Percentiles rank a stretch among this genome's conserved stretches.
Evolutionary conservation across 2,888 invertebrate genomes (phyloP).

Genomic region (Campoletis raptor): DNA sequence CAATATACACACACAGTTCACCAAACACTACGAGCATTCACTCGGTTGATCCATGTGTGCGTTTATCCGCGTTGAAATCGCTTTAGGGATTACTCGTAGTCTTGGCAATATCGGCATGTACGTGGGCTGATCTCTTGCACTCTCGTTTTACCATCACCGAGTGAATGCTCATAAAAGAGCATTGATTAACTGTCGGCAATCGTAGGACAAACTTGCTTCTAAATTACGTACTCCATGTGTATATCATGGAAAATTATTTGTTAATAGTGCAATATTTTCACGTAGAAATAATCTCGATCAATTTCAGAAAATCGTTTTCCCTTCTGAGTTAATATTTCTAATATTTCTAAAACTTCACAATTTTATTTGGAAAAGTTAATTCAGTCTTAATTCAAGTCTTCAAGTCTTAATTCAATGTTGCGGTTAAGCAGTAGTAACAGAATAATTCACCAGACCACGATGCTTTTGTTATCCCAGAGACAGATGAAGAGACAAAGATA

Average conservation of each 20-base stretch:
- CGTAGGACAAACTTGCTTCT: constrained; percentile 75
- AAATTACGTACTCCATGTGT: constrained; percentile 1
- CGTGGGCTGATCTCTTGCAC: constrained; percentile 49
- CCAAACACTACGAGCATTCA: constrained; percentile 18
- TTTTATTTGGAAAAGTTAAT: too few relatives aligned
- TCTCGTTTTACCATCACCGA: constrained; percentile 64
- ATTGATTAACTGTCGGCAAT: constrained; percentile 83
- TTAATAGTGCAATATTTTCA: background rate
- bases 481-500: constrained; percentile 44
- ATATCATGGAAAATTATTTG: background rate
- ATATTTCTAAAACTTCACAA: too few relatives aligned
- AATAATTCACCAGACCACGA: constrained; percentile 71
- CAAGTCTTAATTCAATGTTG: constrained; percentile 21
- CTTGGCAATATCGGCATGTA: constrained; percentile 46
- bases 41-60: constrained; percentile 8
- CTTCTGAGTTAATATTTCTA: background rate
- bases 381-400: too few relatives aligned
- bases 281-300: background rate
- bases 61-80: constrained; percentile 46
- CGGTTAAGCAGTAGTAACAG: constrained; percentile 72
- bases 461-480: constrained; percentile 60
- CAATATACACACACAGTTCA: constrained; percentile 18
- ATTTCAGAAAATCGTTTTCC: background rate
- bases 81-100: constrained; percentile 43
- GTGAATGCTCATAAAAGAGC: constrained; percentile 82